Evolutionary conservation across 2,113 vertebrate genomes (phyloP), one percentile per base, ranked within the genome.

Genomic region (Noctilio leporinus): DNA sequence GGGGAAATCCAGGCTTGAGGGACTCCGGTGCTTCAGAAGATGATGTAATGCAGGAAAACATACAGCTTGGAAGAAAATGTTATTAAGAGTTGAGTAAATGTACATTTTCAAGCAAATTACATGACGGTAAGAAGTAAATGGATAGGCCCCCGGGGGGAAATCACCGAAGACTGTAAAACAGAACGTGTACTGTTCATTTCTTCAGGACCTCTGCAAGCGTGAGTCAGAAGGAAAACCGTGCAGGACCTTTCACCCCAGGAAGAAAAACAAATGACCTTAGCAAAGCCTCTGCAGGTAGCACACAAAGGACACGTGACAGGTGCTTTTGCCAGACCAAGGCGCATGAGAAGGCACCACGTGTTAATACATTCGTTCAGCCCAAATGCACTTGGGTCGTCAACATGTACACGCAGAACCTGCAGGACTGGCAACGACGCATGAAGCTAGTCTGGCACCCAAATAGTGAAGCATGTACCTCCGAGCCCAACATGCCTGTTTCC

Each of bases 21-120:
- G 80, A 91, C 94, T 96, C 97, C 97, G 86, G 91, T 88, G 93
- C 96, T 98, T 98, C 98, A 98, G 97, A 97, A 96, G 95, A 98
- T 51, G 94, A 97, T 94, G 97, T 97, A 97, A 77, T 83, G 96
- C 82, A 69, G 95, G 96, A 96, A 97, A 96, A 97, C 98, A 97
- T 16, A 62, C 67, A 84, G 96, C 95, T 97, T 97, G 93, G 97
- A 97, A 98, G 97, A 94, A 98, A 97, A 97, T 97, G 95, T 97
- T 95, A 97, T 97, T 97, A 96, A n/a, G n/a, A n/a, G 95, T 96
- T 95, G 96, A 82, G 95, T 59, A 97, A 96, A 94, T 96, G 97
- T 90, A 67, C 95, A 57, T 96, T 97, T 95, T 96, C 96, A 94
- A 97, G 95, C 76, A 93, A 95, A 86, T 95, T 92, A 96, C 69